A percentile compares a stretch with the other conserved stretches of the same genome.
Evolutionary conservation across 2,888 invertebrate genomes (phyloP).

Genomic region (Drosophila borealis): DNA sequence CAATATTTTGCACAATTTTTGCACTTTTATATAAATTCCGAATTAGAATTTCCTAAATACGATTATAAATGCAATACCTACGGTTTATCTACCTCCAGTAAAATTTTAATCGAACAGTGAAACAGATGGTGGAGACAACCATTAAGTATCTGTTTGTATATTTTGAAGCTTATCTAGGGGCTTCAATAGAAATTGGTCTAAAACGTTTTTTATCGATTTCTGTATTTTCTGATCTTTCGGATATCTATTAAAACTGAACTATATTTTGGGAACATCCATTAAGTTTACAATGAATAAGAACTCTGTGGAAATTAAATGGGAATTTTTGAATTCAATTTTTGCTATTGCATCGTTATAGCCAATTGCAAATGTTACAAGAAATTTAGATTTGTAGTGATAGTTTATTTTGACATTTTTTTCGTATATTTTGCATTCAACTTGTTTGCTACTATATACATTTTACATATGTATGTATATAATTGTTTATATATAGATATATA

Average conservation of each 20-base stretch:
- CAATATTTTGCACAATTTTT: neutral
- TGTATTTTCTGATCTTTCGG: neutral
- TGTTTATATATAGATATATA: constrained; percentile 36
- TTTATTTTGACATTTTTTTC: constrained; percentile 63
- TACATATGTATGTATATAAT: constrained; percentile 48
- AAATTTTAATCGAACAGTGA: no score
- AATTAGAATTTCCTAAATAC: neutral
- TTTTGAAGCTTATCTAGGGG: constrained; percentile 8
- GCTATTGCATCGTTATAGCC: constrained; percentile 8
- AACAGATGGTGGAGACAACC: no score
- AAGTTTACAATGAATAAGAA: constrained; percentile 1
- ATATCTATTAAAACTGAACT: constrained; percentile 4
- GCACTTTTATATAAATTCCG: neutral
- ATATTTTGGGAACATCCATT: neutral
- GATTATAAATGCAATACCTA: constrained; percentile 2
- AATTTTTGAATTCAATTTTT: constrained; percentile 1
- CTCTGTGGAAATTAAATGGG: constrained; percentile 5
- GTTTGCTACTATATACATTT: constrained; percentile 58
- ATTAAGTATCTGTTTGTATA: constrained; percentile 4
- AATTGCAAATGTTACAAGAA: constrained; percentile 23
- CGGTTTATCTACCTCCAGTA: neutral
- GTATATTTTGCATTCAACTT: constrained; percentile 54
- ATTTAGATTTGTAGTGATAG: constrained; percentile 40
- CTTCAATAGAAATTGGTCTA: constrained; percentile 14
- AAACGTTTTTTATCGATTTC: neutral